Evolutionary conservation across 1,140 invertebrate genomes (phyloP), one percentile per base, ranked within the genome.

Genomic region (Scylla paramamosain): DNA sequence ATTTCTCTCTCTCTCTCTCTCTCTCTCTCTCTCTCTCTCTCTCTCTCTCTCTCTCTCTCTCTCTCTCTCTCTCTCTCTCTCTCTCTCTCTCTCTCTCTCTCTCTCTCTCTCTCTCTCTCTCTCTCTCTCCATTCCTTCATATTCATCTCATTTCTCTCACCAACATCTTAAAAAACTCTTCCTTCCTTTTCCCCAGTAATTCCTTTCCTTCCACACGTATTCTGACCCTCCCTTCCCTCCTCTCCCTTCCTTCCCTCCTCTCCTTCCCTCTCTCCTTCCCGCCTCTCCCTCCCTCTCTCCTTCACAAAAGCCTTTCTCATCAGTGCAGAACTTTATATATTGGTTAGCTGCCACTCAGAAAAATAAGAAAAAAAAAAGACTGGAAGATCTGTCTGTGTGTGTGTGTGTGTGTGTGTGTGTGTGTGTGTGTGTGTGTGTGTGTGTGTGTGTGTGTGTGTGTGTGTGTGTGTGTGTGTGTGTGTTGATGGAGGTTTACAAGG

Each of bases 291-390:
- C 20, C 25, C 52, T 12, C 87, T 16, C 52, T 52, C 59, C 90
- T 31, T n/a, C 31, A 48, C 28, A n/a, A n/a, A 83, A 84, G 25
- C 86, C 29, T 31, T 46, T 67, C 83, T 77, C 94, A 92, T 92
- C 94, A 92, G 89, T 87, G 94, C 94, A 91, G 92, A 95, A 95
- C 94, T 95, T 95, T 95, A 95, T 91, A 91, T 92, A 95, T 95
- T 95, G 94, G 94, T 95, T 95, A 92, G 90, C 92, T 95, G 94
- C 89, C 59, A 87, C 84, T 39, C 39, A n/a, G n/a, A n/a, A n/a
- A n/a, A n/a, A n/a, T n/a, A n/a, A n/a, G n/a, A n/a, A n/a, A n/a
- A n/a, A n/a, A n/a, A n/a, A n/a, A n/a, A n/a, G 32, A 82, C n/a
- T 31, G n/a, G 84, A n/a, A n/a, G n/a, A n/a, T n/a, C n/a, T 31